A percentile compares a stretch with the other conserved stretches of the same genome.
These are phyloP conservation scores for Eustalomyia histrio DNA, from an alignment of 2,888 invertebrate species.

Conservation along the genomic window DNA sequence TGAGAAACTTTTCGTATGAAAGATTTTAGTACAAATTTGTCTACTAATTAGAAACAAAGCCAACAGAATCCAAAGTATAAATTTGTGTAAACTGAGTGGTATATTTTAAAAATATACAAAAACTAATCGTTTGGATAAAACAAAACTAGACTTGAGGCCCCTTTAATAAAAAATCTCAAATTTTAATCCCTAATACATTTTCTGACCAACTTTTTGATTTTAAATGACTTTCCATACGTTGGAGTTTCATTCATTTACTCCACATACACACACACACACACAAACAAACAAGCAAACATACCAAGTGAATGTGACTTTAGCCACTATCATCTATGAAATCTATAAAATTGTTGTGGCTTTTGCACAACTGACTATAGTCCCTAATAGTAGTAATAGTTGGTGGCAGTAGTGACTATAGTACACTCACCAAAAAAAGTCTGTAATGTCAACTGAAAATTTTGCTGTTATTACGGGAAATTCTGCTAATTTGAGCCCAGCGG, in stretches of 20 bases:
- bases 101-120: too few species aligned
- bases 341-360: slow-evolving; percentile 62
- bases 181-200: background rate
- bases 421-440: too few species aligned
- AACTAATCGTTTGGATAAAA: too few species aligned
- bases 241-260: slow-evolving; percentile 21
- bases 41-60: too few species aligned
- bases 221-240: slow-evolving; percentile 50
- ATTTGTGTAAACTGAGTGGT: too few species aligned
- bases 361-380: slow-evolving; percentile 25
- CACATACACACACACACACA: slow-evolving; percentile 14
- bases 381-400: background rate
- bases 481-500: too few species aligned
- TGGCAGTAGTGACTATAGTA: slow-evolving; percentile 7
- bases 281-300: background rate
- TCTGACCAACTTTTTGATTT: slow-evolving; percentile 43
- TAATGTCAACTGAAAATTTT: too few species aligned
- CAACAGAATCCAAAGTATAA: too few species aligned
- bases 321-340: slow-evolving; percentile 61
- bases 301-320: slow-evolving; percentile 54
- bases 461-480: too few species aligned
- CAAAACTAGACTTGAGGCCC: too few species aligned
- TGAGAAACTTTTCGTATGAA: too few species aligned
- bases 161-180: background rate
- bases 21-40: too few species aligned